Conservation (phyloP, 1,140 invertebrate genomes). For the Mactra quadrangularis region DNA sequence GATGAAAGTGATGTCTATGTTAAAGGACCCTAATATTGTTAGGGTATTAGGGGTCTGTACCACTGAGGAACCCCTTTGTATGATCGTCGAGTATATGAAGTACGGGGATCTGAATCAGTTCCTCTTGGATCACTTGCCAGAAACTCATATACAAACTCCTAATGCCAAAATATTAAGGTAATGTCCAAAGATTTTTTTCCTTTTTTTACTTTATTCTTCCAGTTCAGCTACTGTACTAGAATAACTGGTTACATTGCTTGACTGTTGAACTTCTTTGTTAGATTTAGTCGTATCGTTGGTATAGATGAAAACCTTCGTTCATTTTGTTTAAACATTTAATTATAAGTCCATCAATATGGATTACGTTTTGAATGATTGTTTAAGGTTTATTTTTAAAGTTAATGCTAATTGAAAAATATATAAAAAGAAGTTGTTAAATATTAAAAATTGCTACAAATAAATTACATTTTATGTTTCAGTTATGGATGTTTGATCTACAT, state of each 20-base stretch:
- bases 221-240: neutral
- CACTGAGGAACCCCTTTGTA: conserved; percentile 91
- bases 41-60: conserved; percentile 93
- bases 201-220: neutral
- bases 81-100: conserved; percentile 95
- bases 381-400: no score
- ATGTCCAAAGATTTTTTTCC: neutral
- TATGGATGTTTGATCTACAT: conserved; percentile 92
- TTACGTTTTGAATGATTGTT: no score
- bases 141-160: conserved; percentile 69
- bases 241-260: neutral
- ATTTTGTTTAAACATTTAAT: no score
- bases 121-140: conserved; percentile 89
- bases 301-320: no score
- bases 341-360: no score
- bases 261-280: neutral
- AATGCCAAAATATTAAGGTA: conserved; percentile 80
- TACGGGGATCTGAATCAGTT: conserved; percentile 95
- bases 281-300: neutral
- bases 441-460: no score
- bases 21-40: conserved; percentile 94
- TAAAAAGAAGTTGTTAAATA: no score
- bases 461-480: conserved; percentile 85
- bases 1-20: conserved; percentile 92
- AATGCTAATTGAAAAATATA: no score